phyloP scores from a whole-genome alignment of 2,113 vertebrate species.

The Phyllostomus discolor region DNA sequence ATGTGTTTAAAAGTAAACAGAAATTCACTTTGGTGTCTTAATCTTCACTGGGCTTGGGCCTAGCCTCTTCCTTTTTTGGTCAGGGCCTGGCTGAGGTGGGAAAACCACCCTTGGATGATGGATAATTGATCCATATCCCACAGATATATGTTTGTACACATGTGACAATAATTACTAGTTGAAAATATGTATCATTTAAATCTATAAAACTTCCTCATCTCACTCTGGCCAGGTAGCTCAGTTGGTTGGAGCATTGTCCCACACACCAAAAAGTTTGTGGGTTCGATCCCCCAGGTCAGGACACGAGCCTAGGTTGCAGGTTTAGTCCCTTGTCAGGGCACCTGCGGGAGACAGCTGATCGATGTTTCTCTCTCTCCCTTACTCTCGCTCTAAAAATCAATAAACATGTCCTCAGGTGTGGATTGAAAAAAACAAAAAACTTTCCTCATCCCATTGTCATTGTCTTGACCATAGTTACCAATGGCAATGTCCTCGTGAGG shows the following conservation, averaged over 20 bases:
- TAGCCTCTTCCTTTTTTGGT: neutral
- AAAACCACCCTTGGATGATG: neutral
- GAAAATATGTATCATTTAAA: neutral
- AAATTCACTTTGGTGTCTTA: neutral
- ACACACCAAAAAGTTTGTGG: too few species aligned
- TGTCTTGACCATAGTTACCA: neutral
- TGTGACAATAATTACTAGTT: neutral
- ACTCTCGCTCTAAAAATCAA: too few species aligned
- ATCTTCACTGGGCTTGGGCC: neutral
- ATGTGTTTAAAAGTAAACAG: neutral
- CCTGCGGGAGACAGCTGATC: too few species aligned
- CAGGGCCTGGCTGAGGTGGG: neutral
- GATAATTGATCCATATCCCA: neutral
- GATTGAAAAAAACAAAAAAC: neutral
- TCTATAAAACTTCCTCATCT: neutral
- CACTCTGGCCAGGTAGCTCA: too few species aligned
- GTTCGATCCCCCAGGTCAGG: too few species aligned
- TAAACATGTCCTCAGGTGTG: too few species aligned
- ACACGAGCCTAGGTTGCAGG: too few species aligned
- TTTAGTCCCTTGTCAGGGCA: too few species aligned
- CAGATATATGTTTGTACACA: neutral
- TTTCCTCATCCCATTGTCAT: neutral
- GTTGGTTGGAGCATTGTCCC: too few species aligned
- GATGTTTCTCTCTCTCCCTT: too few species aligned
- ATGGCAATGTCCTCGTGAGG: neutral